These are phyloP conservation scores for Notothenia rossii DNA, from an alignment of 2,113 vertebrate genomes.

Conservation along the genomic window DNA sequence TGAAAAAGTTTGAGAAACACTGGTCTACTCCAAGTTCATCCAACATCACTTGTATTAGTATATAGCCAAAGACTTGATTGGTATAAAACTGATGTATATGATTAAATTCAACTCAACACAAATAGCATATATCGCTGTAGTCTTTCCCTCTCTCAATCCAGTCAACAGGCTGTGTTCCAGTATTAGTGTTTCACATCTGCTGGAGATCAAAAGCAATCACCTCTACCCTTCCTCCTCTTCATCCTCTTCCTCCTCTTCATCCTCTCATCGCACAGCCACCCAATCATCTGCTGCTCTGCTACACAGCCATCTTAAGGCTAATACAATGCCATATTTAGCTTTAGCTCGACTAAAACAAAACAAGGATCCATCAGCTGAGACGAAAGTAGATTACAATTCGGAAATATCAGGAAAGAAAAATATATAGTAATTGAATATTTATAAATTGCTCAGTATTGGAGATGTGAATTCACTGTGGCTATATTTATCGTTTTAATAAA, in stretches of 20 bases:
- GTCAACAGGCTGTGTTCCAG: conserved; percentile 49
- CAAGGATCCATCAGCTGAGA: neutral
- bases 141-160: conserved; percentile 1
- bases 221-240: conserved; percentile 39
- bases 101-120: too few relatives aligned
- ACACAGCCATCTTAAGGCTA: conserved; percentile 24
- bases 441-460: neutral
- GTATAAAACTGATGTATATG: neutral
- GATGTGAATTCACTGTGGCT: neutral
- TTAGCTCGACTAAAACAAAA: neutral
- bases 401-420: too few relatives aligned
- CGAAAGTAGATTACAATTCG: too few relatives aligned
- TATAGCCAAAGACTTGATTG: neutral
- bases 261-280: conserved; percentile 6
- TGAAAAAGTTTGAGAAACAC: too few relatives aligned
- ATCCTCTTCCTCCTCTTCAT: conserved; percentile 27
- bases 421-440: too few relatives aligned
- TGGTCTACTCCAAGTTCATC: neutral
- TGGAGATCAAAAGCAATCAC: conserved; percentile 72
- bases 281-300: conserved; percentile 25
- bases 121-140: neutral
- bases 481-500: too few relatives aligned
- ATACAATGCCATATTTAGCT: neutral
- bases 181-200: conserved; percentile 52
- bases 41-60: neutral